Percentiles rank a stretch among this genome's conserved stretches.
Evolutionary conservation across 2,888 invertebrate genomes (phyloP).

Genomic region (Crocallis elinguaria): DNA sequence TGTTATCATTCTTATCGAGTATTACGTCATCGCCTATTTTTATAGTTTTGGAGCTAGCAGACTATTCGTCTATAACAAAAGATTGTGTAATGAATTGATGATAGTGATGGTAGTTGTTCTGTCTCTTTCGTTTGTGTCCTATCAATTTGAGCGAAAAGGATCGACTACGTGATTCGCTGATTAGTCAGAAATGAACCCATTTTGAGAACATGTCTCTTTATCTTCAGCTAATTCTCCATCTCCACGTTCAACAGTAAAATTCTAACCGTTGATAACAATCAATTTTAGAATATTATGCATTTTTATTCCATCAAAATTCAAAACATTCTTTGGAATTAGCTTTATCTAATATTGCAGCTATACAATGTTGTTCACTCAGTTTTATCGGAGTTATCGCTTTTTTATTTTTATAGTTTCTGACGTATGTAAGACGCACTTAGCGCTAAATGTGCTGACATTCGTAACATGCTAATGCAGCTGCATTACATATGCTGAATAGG

Average conservation of each 20-base stretch:
- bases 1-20: slow-evolving; percentile 10
- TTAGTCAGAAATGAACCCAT: too few species aligned
- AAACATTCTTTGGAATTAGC: slow-evolving; percentile 1
- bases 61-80: background rate
- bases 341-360: slow-evolving; percentile 13
- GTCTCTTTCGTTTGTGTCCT: too few species aligned
- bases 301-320: too few species aligned
- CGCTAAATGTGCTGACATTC: slow-evolving; percentile 9
- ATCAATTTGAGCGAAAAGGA: too few species aligned
- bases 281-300: slow-evolving; percentile 5
- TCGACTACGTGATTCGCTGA: too few species aligned
- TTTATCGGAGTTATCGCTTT: background rate
- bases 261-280: slow-evolving; percentile 19
- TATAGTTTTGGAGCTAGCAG: background rate
- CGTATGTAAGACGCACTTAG: slow-evolving; percentile 6
- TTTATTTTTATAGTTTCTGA: background rate
- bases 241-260: slow-evolving; percentile 6
- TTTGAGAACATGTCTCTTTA: background rate
- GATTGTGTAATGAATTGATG: too few species aligned
- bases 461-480: slow-evolving; percentile 6
- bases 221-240: background rate
- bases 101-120: too few species aligned
- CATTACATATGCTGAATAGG: slow-evolving; percentile 7
- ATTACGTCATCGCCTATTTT: background rate
- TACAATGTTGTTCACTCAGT: slow-evolving; percentile 3